Percentiles rank a stretch among this genome's conserved stretches.
phyloP scores from a whole-genome alignment of 2,888 invertebrate genomes.

The Drosophila lacicola region DNA sequence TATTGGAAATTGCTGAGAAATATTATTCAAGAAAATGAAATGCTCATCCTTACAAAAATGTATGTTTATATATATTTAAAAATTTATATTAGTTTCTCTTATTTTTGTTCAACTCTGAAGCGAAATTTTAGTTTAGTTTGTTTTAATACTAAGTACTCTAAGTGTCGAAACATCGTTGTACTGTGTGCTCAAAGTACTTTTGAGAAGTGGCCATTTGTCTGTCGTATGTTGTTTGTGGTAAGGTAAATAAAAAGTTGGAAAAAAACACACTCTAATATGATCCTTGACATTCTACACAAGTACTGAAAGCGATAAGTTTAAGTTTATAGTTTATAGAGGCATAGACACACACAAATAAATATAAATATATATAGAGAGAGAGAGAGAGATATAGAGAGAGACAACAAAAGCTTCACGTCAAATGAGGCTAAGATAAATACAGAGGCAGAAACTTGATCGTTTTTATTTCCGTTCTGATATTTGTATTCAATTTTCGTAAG shows the following conservation, averaged over 20 bases:
- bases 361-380: constrained; percentile 15
- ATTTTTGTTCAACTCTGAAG: constrained; percentile 10
- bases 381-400: constrained; percentile 63
- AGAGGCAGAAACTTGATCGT: constrained; percentile 37
- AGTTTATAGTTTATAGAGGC: constrained; percentile 30
- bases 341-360: constrained; percentile 26
- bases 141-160: constrained; percentile 34
- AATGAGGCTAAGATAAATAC: constrained; percentile 64
- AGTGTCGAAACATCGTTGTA: constrained; percentile 46
- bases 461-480: constrained; percentile 15
- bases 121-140: constrained; percentile 1
- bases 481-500: constrained; percentile 3
- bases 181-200: constrained; percentile 55
- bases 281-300: constrained; percentile 43
- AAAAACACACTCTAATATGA: constrained; percentile 9
- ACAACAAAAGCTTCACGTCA: constrained; percentile 84
- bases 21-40: constrained; percentile 20
- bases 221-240: constrained; percentile 13
- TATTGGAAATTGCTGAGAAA: constrained; percentile 22
- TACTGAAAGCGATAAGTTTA: constrained; percentile 36
- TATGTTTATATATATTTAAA: not conserved
- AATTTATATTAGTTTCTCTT: not conserved
- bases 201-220: constrained; percentile 27
- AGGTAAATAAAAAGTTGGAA: constrained; percentile 17
- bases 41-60: constrained; percentile 44